Evolutionary conservation across 2,113 vertebrate genomes (phyloP).

Genomic region (Sterna hirundo): DNA sequence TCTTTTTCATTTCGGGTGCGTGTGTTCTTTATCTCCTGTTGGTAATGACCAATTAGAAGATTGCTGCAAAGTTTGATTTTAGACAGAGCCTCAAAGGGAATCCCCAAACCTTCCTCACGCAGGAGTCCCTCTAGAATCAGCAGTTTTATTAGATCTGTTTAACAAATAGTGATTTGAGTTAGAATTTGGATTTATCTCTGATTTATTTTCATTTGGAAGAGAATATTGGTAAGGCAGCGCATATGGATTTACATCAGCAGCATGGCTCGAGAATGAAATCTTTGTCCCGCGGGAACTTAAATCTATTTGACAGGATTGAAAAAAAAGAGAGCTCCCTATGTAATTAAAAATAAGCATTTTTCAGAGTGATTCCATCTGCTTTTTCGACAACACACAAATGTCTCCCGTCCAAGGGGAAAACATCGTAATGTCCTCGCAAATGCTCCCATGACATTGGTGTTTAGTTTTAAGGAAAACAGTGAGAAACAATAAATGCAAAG

Average conservation of each 20-base stretch:
- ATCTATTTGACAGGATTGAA: background rate
- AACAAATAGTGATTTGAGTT: background rate
- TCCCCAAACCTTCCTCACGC: background rate
- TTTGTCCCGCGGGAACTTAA: background rate
- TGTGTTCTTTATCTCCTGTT: background rate
- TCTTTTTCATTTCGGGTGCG: background rate
- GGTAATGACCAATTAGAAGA: background rate
- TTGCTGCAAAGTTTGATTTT: background rate
- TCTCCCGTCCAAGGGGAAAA: constrained; percentile 20
- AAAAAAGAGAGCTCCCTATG: background rate
- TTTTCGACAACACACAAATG: background rate
- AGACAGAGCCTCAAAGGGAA: background rate
- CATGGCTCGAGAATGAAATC: background rate
- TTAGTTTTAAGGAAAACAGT: background rate
- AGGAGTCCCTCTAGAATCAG: background rate
- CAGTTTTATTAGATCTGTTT: background rate
- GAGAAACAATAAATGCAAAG: background rate
- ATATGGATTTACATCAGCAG: background rate
- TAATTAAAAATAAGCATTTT: constrained; percentile 27
- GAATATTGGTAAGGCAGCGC: background rate
- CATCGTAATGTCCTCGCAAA: background rate
- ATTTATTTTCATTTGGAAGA: background rate
- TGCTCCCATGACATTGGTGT: background rate
- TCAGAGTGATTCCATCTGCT: constrained; percentile 43
- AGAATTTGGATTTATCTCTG: background rate